Conservation (phyloP, 2,113 vertebrate species). For the Ranitomeya variabilis region DNA sequence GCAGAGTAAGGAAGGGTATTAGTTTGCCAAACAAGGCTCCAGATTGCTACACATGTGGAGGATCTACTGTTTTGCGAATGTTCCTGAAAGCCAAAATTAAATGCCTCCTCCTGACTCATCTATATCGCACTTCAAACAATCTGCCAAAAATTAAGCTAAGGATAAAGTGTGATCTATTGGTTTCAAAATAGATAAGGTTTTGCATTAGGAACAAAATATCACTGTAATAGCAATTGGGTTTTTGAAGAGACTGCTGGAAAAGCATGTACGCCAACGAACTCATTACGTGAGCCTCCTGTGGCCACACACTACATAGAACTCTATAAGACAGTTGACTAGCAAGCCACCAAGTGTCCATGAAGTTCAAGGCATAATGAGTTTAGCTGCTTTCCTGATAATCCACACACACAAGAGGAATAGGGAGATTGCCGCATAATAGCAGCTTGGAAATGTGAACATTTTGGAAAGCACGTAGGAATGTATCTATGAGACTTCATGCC, state of each 20-base stretch:
- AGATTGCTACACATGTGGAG: not conserved
- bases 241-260: constrained; percentile 13
- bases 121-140: not conserved
- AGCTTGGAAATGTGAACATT: constrained; percentile 24
- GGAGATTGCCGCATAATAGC: constrained; percentile 27
- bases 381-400: constrained; percentile 34
- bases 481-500: constrained; percentile 25
- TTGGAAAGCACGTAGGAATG: constrained; percentile 8
- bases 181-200: constrained; percentile 2
- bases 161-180: not conserved
- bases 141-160: not conserved
- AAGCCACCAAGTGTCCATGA: constrained; percentile 29
- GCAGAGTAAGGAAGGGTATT: not conserved
- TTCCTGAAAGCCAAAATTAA: not conserved
- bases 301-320: not conserved
- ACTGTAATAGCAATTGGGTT: constrained; percentile 12
- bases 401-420: constrained; percentile 26
- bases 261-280: constrained; percentile 19
- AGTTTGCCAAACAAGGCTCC: not conserved
- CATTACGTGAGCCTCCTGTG: constrained; percentile 35
- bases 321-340: constrained; percentile 16
- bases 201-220: constrained; percentile 5
- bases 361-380: constrained; percentile 46
- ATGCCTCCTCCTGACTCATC: not conserved
- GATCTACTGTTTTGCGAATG: not conserved